Base-by-base conservation (phyloP, 2,888 invertebrate genomes). In the Ornithoptera alexandrae region DNA sequence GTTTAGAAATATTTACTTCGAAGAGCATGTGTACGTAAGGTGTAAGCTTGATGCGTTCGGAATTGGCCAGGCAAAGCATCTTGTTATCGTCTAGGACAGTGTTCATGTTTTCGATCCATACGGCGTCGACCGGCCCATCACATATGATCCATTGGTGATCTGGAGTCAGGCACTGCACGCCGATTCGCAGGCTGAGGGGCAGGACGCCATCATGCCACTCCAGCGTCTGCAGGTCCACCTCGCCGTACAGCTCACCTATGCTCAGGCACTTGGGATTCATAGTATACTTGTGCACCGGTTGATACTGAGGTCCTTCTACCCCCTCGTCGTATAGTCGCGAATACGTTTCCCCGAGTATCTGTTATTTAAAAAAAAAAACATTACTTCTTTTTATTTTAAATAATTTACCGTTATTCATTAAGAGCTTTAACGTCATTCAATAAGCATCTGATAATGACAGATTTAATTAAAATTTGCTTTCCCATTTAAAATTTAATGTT, bases 91-190 rank as follows among this genome's bases (percentile, higher is more conserved):
- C 98, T 8, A 98, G 92, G 0, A 97, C 97, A 0, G 98, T 97
- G 85, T 98, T 98, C 94, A 98, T 95, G 82, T 97, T 98, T 86
- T 98, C 98, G 73, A 98, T 98, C 98, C 98, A 98, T 24, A 97
- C 95, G 0, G 98, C 97, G 84, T 98, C 98, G 0, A 98, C 97
- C 0, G 97, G 98, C 0, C 98, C 98, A 82, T 98, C 98, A 84
- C 97, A 97, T 59, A 97, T 94, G 67, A 98, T 94, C 98, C 98
- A 98, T 80, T 98, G 97, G 83, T 98, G 97, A 77, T 97, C 95
- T 69, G 94, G 93, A 6, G 91, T 93, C 65, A 82, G 85, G 65
- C 84, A 84, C 91, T 92, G 70, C 50, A 93, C 93, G 67, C 92
- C 93, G 7, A 90, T 91, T 67, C 93, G 81, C 53, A 93, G 80